Base-by-base conservation (phyloP, 2,113 vertebrate genomes). In the Nycticebus coucang region DNA sequence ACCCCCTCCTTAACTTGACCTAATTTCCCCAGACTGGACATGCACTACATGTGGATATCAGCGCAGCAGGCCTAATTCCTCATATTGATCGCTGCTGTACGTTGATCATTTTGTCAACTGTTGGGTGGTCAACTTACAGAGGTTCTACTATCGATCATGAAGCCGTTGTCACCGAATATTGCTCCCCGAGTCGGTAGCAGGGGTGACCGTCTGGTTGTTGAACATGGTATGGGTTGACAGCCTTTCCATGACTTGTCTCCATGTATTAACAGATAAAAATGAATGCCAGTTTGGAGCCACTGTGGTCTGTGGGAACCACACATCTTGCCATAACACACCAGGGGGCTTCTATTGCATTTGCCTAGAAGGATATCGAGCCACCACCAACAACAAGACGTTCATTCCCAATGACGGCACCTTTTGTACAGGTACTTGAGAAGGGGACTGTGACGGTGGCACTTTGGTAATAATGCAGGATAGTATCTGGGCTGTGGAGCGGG, bases 351-450 rank as follows among this genome's bases (percentile, higher is more conserved):
- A 99, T 83, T 99, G 99, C 4, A 98, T 99, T 87, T 99, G 99
- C 91, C 97, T 99, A 12, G 77, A 97, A 50, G 99, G 99, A 53
- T 99, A 99, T 97, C 98, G 96, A 87, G 99, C 99, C 7, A 99
- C 99, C 7, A 99, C 99, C 98, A 99, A 98, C 98, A 98, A 99
- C 97, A 91, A 85, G 60, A 97, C 97, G 0, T 99, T 99, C 98
- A 99, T 99, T 98, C 99, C 99, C 66, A 99, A 99, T 7, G 99
- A 99, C 68, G 99, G 99, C 92, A 99, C 99, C 0, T 98, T 99
- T 97, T 99, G 99, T 95, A 98, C 98, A 97, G 99, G 99, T 99
- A 98, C 72, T 26, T 0, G 8, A 7, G 12, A 24, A 19, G 7
- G 21, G 66, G 74, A 24, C 33, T 19, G 78, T 1, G 0, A 5